These are phyloP conservation scores for Clarias batrachus DNA, from an alignment of 2,113 vertebrate species.

Conservation along the genomic window DNA sequence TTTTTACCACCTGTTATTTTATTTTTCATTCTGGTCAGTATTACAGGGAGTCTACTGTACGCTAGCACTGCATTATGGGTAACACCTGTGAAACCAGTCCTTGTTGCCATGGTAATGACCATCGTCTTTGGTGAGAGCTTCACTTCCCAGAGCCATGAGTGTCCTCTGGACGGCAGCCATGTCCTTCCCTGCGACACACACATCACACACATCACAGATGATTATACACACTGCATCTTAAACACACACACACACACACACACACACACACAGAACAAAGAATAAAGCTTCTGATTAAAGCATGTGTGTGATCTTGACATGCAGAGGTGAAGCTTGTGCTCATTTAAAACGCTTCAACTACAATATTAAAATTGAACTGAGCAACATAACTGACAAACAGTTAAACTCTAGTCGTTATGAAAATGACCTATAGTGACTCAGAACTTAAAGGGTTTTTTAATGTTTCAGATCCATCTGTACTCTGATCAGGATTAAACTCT, in stretches of 20 bases:
- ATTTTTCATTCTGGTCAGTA: not conserved
- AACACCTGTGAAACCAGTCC: conserved; percentile 84
- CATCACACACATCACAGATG: not conserved
- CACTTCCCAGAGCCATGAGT: conserved; percentile 81
- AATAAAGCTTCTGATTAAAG: not conserved
- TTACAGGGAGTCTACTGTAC: not conserved
- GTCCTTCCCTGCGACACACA: conserved; percentile 76
- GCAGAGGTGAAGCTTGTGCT: not conserved
- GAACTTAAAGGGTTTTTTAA: not conserved
- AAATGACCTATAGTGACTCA: no score
- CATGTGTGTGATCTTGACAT: not conserved
- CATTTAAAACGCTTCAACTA: not conserved
- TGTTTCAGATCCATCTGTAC: not conserved
- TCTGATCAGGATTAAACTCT: not conserved
- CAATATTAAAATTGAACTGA: not conserved
- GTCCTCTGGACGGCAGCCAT: conserved; percentile 85
- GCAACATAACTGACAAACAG: not conserved
- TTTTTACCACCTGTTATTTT: not conserved
- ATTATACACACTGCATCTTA: not conserved
- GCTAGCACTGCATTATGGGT: not conserved
- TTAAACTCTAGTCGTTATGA: not conserved
- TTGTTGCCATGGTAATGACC: conserved; percentile 79
- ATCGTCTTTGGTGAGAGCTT: conserved; percentile 78
- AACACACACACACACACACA: not conserved
- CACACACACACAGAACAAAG: not conserved